Percentiles rank a stretch among this genome's conserved stretches.
Conservation (phyloP, 2,113 vertebrate genomes). For the Marcusenius ussheri region DNA sequence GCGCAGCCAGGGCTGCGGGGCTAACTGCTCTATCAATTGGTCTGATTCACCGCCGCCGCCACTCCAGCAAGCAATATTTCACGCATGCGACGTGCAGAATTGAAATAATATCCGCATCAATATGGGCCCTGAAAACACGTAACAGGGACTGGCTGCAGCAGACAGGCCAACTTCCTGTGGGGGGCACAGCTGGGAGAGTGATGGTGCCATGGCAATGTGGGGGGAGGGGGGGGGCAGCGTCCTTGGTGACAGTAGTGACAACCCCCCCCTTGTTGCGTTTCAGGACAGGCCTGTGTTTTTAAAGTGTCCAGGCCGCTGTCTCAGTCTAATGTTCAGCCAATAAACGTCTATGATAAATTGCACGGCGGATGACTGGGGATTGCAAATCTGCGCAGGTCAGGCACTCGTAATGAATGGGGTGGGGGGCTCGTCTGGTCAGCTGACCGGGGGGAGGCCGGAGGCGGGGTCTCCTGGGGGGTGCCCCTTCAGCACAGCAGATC, state of each 20-base stretch:
- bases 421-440: constrained; percentile 45
- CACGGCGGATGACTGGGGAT: constrained; percentile 37
- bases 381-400: constrained; percentile 41
- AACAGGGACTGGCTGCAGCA: constrained; percentile 89
- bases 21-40: constrained; percentile 99
- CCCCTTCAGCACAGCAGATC: constrained; percentile 44
- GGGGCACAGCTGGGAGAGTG: constrained; percentile 57
- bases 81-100: constrained; percentile 95
- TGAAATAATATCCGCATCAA: constrained; percentile 99
- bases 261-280: neutral
- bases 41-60: constrained; percentile 95
- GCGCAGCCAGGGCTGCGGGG: constrained; percentile 68
- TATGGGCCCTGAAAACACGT: constrained; percentile 98
- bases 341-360: constrained; percentile 60
- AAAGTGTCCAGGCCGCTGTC: neutral
- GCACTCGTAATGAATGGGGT: constrained; percentile 47
- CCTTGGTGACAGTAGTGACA: neutral
- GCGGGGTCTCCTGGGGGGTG: constrained; percentile 31
- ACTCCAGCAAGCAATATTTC: constrained; percentile 96
- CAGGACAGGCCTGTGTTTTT: neutral
- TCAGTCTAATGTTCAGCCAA: constrained; percentile 34
- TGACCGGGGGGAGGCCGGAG: constrained; percentile 16
- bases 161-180: constrained; percentile 73
- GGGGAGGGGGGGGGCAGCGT: constrained; percentile 38
- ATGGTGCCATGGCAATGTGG: constrained; percentile 34